These are phyloP conservation scores for Diabrotica undecimpunctata DNA, from an alignment of 1,140 invertebrate genomes.

Conservation along the genomic window DNA sequence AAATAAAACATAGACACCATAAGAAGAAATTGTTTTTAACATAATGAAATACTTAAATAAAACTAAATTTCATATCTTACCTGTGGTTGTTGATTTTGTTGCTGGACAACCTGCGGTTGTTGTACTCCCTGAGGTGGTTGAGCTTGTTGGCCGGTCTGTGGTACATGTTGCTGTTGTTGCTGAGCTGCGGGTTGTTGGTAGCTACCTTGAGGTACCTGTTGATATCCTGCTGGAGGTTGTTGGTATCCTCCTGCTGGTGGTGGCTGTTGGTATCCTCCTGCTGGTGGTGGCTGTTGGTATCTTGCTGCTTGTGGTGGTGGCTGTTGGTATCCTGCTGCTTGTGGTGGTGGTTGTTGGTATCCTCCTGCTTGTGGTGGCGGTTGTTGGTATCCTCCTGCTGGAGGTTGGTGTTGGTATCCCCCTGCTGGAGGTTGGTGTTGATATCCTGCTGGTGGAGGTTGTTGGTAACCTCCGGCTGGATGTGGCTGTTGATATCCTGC, in stretches of 20 bases:
- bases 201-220: slow-evolving; percentile 23
- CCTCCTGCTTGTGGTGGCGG: slow-evolving; percentile 18
- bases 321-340: slow-evolving; percentile 25
- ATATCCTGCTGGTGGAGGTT: not conserved
- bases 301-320: slow-evolving; percentile 26
- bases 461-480: slow-evolving; percentile 10
- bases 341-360: slow-evolving; percentile 19
- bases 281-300: slow-evolving; percentile 23
- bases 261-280: slow-evolving; percentile 21
- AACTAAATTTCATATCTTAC: slow-evolving; percentile 7
- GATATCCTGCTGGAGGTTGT: slow-evolving; percentile 15
- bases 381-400: slow-evolving; percentile 15
- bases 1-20: too few relatives aligned
- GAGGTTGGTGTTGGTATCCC: slow-evolving; percentile 20
- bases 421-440: slow-evolving; percentile 15
- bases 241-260: slow-evolving; percentile 2
- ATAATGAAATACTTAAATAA: slow-evolving; percentile 8
- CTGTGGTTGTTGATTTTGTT: slow-evolving; percentile 29
- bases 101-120: slow-evolving; percentile 19
- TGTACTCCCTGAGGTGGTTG: slow-evolving; percentile 5
- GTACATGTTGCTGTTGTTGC: slow-evolving; percentile 23
- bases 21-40: too few relatives aligned
- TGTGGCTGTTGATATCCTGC: slow-evolving; percentile 7
- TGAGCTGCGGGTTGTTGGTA: slow-evolving; percentile 24
- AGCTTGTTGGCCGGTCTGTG: slow-evolving; percentile 15